Evolutionary conservation across 2,797 vertebrate species (phyloP).

Genomic region (Argentina silus): DNA sequence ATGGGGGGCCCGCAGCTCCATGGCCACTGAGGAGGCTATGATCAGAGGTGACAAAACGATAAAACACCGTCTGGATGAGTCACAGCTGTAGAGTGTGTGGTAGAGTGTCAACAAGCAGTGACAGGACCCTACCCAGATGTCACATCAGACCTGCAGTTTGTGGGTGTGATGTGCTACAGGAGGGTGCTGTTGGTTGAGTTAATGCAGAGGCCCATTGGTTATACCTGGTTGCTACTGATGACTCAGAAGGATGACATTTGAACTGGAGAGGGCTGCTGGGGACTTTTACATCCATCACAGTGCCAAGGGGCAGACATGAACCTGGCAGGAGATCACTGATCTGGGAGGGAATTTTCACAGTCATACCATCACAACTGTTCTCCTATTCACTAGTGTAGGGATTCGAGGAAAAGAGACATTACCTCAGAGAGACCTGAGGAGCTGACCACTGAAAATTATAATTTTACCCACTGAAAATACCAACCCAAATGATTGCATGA

Average conservation of each 20-base stretch:
- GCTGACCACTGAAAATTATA: neutral
- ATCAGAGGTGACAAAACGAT: no score
- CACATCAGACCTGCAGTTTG: no score
- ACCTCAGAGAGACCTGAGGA: neutral
- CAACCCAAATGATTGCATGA: constrained; percentile 4
- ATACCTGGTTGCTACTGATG: no score
- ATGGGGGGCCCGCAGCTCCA: no score
- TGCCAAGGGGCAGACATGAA: constrained; percentile 34
- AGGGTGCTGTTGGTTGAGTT: no score
- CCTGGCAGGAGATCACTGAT: constrained; percentile 51
- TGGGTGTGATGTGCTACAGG: no score
- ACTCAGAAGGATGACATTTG: no score
- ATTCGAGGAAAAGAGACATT: neutral
- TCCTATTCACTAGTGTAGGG: no score
- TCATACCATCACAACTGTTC: neutral
- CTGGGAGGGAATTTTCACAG: constrained; percentile 8
- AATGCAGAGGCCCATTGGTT: no score
- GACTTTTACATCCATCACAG: constrained; percentile 48
- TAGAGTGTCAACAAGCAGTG: neutral
- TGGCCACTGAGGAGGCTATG: no score
- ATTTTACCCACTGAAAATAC: constrained; percentile 12
- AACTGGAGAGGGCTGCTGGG: constrained; percentile 3
- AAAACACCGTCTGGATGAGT: no score
- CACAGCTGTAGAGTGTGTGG: neutral
- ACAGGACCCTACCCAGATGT: constrained; percentile 38